Conservation (phyloP, 2,113 vertebrate species). For the Brienomyrus longianalis region DNA sequence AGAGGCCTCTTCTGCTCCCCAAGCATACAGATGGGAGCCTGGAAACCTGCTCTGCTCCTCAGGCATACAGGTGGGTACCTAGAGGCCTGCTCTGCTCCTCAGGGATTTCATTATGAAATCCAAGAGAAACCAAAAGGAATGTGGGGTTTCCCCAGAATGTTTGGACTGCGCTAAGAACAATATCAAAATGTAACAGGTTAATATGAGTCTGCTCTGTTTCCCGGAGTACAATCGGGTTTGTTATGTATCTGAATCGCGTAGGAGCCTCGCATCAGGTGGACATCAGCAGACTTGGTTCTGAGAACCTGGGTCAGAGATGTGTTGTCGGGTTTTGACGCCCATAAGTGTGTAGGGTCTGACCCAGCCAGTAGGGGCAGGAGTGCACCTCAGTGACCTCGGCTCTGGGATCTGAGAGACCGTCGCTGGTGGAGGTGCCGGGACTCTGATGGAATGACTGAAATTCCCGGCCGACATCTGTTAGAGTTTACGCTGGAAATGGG, state of each 20-base stretch:
- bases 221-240: neutral
- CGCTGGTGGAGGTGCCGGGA: conserved; percentile 33
- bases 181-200: neutral
- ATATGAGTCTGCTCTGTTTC: neutral
- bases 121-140: neutral
- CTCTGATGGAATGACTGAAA: conserved; percentile 32
- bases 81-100: neutral
- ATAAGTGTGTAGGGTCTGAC: neutral
- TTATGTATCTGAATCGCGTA: neutral
- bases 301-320: neutral
- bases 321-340: neutral
- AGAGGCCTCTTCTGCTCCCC: too few relatives aligned
- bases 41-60: too few relatives aligned
- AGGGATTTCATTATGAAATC: neutral
- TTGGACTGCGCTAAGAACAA: neutral
- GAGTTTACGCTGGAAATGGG: conserved; percentile 36
- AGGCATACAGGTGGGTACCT: neutral
- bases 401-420: conserved; percentile 21
- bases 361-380: neutral
- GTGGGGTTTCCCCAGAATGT: neutral
- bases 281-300: neutral
- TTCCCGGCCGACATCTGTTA: conserved; percentile 36
- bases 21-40: too few relatives aligned
- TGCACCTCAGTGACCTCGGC: neutral
- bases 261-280: neutral